A percentile compares a stretch with the other conserved stretches of the same genome.
These are phyloP conservation scores for Zaprionus bogoriensis DNA, from an alignment of 2,888 invertebrate species.

Conservation along the genomic window DNA sequence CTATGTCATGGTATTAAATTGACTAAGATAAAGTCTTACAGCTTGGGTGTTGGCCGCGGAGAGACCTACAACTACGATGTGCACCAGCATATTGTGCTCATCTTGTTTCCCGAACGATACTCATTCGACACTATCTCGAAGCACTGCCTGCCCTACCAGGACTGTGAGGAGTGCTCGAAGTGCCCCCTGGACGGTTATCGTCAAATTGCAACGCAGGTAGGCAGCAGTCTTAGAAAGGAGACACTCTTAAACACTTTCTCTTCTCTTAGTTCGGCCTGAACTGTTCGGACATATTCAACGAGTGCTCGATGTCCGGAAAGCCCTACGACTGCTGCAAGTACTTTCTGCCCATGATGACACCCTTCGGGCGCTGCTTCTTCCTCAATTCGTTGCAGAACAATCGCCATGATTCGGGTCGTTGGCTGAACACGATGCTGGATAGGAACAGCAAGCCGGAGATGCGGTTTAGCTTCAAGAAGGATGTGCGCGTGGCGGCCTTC, in stretches of 20 bases:
- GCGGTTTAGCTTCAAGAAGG: conserved; percentile 51
- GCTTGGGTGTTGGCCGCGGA: conserved; percentile 48
- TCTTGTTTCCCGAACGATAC: conserved; percentile 80
- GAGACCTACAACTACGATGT: conserved; percentile 76
- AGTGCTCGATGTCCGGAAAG: conserved; percentile 84
- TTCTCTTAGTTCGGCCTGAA: conserved; percentile 73
- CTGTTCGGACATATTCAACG: conserved; percentile 84
- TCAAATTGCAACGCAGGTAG: conserved; percentile 61
- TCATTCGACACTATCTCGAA: conserved; percentile 63
- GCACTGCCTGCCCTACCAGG: conserved; percentile 56
- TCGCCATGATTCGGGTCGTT: conserved; percentile 79
- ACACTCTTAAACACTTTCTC: too few relatives aligned
- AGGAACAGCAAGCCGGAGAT: conserved; percentile 63
- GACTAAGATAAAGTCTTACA: too few relatives aligned
- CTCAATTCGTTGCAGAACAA: conserved; percentile 86
- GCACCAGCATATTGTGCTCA: conserved; percentile 76
- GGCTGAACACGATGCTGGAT: conserved; percentile 74
- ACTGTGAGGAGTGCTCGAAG: conserved; percentile 66
- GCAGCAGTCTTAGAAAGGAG: too few relatives aligned
- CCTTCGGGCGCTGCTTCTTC: conserved; percentile 85
- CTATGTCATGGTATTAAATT: not conserved
- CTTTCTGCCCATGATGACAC: conserved; percentile 85
- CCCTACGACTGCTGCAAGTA: conserved; percentile 86
- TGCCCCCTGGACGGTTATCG: conserved; percentile 77
- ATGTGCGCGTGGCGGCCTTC: conserved; percentile 64